Evolutionary conservation across 2,797 vertebrate genomes (phyloP), one percentile per base, ranked within the genome.

Genomic region (Babyrousa celebensis): DNA sequence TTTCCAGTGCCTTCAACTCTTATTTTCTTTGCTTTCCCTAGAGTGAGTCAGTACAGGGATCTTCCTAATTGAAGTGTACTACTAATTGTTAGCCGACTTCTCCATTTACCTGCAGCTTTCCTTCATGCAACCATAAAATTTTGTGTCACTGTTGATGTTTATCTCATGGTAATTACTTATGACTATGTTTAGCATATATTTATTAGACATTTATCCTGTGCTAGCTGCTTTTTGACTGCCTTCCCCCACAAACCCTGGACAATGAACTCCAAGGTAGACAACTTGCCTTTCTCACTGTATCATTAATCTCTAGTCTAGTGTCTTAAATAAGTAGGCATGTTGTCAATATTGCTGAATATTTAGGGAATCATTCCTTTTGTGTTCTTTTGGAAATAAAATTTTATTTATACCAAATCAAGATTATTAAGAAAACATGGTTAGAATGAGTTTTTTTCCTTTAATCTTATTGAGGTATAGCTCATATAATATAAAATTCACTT

Each of bases 391-490:
- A 65, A 54, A 6, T 70, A 71, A 89, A 70, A 15, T 85, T 43
- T 91, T 88, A 63, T 9, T 80, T 80, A 32, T 11, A 77, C 20
- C 62, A 58, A 92, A 27, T 86, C 60, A 89, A 82, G 43, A 83
- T 95, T 74, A 85, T 79, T 77, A 84, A 79, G 54, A 96, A 93
- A 83, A 91, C 80, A 77, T 9, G 29, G 48, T 74, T 52, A 85
- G 27, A 91, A 8, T 18, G 56, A 27, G 5, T 48, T 77, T 75
- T 67, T 74, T 43, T 12, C 43, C 17, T 58, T 9, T 58, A 70
- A 21, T 78, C 74, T 74, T 85, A 52, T 32, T 91, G 29, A 97
- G 29, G 11, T 82, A 36, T 80, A 84, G n/a, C 78, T 83, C 68
- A 48, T n/a, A 86, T 17, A 74, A 23, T 72, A n/a, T 87, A 77